A percentile compares a stretch with the other conserved stretches of the same genome.
Conservation (phyloP, 2,113 vertebrate genomes). For the Brachyistius frenatus region DNA sequence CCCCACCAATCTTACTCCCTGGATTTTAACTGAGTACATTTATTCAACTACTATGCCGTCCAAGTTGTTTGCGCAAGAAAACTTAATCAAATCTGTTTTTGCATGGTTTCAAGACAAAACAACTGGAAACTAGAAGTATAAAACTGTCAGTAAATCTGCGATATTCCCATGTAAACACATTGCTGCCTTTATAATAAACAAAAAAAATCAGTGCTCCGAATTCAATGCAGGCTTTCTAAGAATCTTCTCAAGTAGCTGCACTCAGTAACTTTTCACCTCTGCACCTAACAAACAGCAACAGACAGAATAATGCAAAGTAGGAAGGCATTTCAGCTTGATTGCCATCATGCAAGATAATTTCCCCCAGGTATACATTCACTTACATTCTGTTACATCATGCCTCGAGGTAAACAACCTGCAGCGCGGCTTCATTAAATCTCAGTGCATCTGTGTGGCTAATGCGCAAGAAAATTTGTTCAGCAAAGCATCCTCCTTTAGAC, state of each 20-base stretch:
- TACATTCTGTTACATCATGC: slow-evolving; percentile 51
- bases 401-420: slow-evolving; percentile 9
- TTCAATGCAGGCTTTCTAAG: too few species aligned
- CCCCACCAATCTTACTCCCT: too few species aligned
- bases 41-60: too few species aligned
- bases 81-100: too few species aligned
- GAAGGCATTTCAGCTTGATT: slow-evolving; percentile 12
- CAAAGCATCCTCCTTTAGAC: neutral
- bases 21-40: too few species aligned
- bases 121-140: too few species aligned
- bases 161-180: neutral
- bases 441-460: slow-evolving; percentile 15
- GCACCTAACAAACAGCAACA: neutral
- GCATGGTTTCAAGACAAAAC: too few species aligned
- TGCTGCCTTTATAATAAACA: neutral
- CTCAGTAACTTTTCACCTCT: neutral
- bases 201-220: neutral
- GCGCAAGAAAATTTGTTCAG: slow-evolving; percentile 11
- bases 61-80: too few species aligned
- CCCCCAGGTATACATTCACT: slow-evolving; percentile 23
- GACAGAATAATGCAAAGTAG: slow-evolving; percentile 28
- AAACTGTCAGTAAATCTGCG: too few species aligned
- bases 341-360: slow-evolving; percentile 30
- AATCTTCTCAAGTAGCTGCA: too few species aligned
- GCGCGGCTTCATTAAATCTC: slow-evolving; percentile 13